A percentile compares a stretch with the other conserved stretches of the same genome.
Evolutionary conservation across 2,113 vertebrate species (phyloP).

Genomic region (Vombatus ursinus): DNA sequence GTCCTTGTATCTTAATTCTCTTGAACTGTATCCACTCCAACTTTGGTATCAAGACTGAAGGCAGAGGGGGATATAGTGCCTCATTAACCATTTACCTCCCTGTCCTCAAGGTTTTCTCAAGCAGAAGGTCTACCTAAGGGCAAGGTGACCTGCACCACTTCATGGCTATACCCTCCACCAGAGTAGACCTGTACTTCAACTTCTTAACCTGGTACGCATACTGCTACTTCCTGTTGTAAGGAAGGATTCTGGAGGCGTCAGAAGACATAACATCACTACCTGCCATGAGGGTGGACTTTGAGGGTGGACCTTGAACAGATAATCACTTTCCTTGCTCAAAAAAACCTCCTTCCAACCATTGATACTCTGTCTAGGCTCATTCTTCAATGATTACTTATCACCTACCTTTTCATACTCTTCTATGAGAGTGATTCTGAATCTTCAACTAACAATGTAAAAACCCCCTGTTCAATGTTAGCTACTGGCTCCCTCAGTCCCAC

Average conservation of each 20-base stretch:
- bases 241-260: background rate
- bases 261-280: background rate
- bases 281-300: background rate
- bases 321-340: background rate
- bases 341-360: background rate
- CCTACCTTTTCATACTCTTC: background rate
- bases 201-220: background rate
- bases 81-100: background rate
- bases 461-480: background rate
- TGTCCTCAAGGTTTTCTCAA: background rate
- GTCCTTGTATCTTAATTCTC: background rate
- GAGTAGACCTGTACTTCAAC: fast-evolving
- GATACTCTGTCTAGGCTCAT: background rate
- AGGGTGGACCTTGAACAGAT: background rate
- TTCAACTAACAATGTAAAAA: background rate
- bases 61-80: background rate
- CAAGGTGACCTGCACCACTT: background rate
- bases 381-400: background rate
- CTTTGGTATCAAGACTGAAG: background rate
- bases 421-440: background rate
- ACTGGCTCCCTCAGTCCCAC: background rate
- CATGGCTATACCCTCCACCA: background rate
- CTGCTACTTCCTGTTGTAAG: background rate
- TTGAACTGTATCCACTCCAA: background rate
- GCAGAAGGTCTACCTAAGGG: background rate